Base-by-base conservation (phyloP, 1,140 invertebrate species). In the Drosophila mauritiana region DNA sequence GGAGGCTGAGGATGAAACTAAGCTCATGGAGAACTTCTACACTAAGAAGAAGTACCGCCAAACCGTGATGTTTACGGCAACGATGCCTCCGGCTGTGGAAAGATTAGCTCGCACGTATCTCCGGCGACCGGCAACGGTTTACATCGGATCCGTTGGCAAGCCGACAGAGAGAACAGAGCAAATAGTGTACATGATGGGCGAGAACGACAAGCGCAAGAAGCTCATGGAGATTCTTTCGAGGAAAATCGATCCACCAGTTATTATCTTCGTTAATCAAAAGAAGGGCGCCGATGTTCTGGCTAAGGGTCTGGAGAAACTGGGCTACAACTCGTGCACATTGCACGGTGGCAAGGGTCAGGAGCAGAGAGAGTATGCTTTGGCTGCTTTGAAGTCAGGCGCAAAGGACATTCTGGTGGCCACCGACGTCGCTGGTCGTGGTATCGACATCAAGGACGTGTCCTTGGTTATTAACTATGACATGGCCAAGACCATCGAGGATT, bases 61-160 rank as follows among this genome's bases (percentile, higher is more conserved):
- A 96, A 99, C 99, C 90, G 99, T 99, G 69, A 99, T 99, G 99
- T 99, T 99, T 93, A 99, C 99, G 43, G 99, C 99, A 15, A 99
- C 99, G 81, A 99, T 99, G 99, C 98, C 98, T 7, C 96, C 99
- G 2, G 97, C 98, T 7, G 98, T 99, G 3, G 99, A 99, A 93
- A 94, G 99, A 78, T 93, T 99, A 49, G 99, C 99, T 0, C 94
- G 98, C 75, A 98, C 96, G 34, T 99, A 99, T 93, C 93, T 99
- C 7, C 94, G 99, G 61, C 94, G 99, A 88, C 99, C 99, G 3
- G 98, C 98, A 10, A 97, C 99, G 5, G 99, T 99, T 0, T 99
- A 99, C 90, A 99, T 99, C 81, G 99, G 99, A 63, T 98, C 98
- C n/a, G 95, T 97, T 69, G 99, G 99, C 90, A 99, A 99, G 94